Evolutionary conservation across 1,140 invertebrate species (phyloP).

Genomic region (Rhysida immarginata): DNA sequence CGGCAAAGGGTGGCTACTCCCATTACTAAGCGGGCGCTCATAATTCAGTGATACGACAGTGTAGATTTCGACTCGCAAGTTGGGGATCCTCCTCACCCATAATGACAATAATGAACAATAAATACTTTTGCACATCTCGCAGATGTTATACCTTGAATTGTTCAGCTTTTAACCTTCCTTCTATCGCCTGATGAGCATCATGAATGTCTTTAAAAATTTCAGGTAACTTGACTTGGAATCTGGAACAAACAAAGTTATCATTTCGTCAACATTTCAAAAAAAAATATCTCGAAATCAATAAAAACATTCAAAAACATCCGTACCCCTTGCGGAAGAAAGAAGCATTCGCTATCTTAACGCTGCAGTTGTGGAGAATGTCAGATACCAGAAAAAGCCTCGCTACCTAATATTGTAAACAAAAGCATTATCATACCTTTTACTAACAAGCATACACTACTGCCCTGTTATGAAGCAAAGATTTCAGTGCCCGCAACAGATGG

Average conservation of each 20-base stretch:
- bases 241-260: constrained; percentile 21
- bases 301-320: constrained; percentile 25
- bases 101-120: background rate
- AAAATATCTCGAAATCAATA: background rate
- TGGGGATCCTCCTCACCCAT: no score
- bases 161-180: constrained; percentile 83
- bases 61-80: no score
- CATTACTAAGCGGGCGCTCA: no score
- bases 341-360: constrained; percentile 91
- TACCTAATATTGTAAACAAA: no score
- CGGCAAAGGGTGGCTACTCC: no score
- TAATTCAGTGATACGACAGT: no score
- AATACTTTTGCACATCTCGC: no score
- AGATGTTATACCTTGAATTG: constrained; percentile 75
- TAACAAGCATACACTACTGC: no score
- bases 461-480: no score
- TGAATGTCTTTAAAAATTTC: constrained; percentile 75
- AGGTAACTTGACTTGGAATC: constrained; percentile 70
- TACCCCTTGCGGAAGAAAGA: constrained; percentile 82
- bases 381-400: constrained; percentile 88
- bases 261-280: background rate
- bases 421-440: no score
- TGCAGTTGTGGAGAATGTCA: constrained; percentile 94
- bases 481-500: no score
- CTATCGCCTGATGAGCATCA: constrained; percentile 56